phyloP scores from a whole-genome alignment of 2,888 invertebrate species.

The Lottia scabra region DNA sequence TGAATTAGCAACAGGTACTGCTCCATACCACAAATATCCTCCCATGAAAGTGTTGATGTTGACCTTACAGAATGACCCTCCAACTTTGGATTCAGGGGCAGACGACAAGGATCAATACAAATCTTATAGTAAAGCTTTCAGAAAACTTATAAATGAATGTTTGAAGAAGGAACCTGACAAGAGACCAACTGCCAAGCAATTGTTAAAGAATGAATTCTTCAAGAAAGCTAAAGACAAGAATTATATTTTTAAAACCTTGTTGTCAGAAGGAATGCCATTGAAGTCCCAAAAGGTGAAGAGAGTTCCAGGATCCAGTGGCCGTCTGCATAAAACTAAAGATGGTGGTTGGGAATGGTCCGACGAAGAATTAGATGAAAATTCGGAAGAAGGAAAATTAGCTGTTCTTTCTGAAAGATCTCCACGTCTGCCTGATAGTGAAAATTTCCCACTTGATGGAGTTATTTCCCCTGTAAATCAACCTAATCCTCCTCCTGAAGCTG shows the following conservation, averaged over 20 bases:
- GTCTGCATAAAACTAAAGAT: constrained; percentile 83
- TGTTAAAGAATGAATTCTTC: constrained; percentile 97
- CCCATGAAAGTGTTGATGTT: constrained; percentile 99
- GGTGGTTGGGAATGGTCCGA: constrained; percentile 99
- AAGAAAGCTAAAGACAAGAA: constrained; percentile 86
- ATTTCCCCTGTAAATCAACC: neutral
- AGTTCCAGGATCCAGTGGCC: constrained; percentile 68
- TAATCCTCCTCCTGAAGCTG: constrained; percentile 21
- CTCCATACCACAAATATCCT: constrained; percentile 98
- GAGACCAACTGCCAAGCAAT: constrained; percentile 92
- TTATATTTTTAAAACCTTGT: constrained; percentile 59
- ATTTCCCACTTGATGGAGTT: neutral
- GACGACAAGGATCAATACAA: constrained; percentile 99
- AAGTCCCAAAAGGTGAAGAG: constrained; percentile 82
- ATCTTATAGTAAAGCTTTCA: constrained; percentile 95
- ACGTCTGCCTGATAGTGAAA: constrained; percentile 6
- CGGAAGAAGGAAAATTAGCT: constrained; percentile 52
- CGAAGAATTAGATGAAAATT: constrained; percentile 79
- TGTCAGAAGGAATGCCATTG: constrained; percentile 72
- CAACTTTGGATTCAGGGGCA: constrained; percentile 92
- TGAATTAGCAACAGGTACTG: constrained; percentile 95
- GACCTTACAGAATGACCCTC: constrained; percentile 97
- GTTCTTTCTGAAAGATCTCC: constrained; percentile 47
- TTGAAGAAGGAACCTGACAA: constrained; percentile 95
- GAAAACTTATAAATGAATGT: constrained; percentile 95